Evolutionary conservation across 35 echinoderm and acorn worm species (phyloP), one percentile per base, ranked within the genome.

Genomic region (Apostichopus parvimensis): DNA sequence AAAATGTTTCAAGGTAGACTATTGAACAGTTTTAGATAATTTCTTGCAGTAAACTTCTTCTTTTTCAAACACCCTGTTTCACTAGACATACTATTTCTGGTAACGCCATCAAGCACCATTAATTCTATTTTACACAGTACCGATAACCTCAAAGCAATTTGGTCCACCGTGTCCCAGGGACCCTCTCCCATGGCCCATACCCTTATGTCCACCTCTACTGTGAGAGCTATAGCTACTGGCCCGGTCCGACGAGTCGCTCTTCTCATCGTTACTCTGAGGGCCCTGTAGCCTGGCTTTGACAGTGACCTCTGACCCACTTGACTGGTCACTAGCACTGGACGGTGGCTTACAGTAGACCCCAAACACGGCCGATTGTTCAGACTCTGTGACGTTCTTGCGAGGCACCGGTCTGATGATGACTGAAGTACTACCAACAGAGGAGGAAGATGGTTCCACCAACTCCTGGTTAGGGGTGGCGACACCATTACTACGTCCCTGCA

Each of bases 91-190:
- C 1, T 20, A 75, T n/a, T 75, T n/a, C 71, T 20, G 71, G 71
- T 75, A 75, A 75, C 71, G 18, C 1, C 71, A 75, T 7, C 20
- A 75, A n/a, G 58, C 58, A 61, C 58, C 58, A 61, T 61, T 61
- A 75, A 22, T n/a, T 75, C 5, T 22, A 75, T n/a, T 6, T 91
- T 77, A 95, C 59, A 96, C 89, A 57, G 95, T 94, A n/a, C 93
- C 95, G 45, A 97, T 97, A 17, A 97, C 95, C 72, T 94, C 95
- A 97, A 90, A 97, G 78, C 91, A 94, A 20, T 90, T 92, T 18
- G 92, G 78, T 78, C 95, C 77, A 18, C 86, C 73, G 1, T 92
- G 83, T 57, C 91, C 87, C 75, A 86, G 87, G 18, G 94, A 62
- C 64, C 60, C 86, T 52, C 86, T 88, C 45, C 86, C 86, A 52